phyloP scores from a whole-genome alignment of 2,797 vertebrate species.

The Pteropus rufus region DNA sequence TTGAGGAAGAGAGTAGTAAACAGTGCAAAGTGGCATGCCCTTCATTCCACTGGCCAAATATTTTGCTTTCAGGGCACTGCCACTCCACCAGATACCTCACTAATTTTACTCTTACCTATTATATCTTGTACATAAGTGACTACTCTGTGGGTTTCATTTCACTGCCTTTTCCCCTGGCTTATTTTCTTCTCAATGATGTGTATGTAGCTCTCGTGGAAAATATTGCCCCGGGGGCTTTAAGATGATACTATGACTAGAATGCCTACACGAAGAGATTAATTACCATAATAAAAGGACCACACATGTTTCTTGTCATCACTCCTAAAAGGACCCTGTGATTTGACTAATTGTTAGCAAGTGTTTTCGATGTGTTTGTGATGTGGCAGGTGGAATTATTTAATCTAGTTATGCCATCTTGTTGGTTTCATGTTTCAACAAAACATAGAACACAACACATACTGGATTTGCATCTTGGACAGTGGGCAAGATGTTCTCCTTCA shows the following conservation, averaged over 20 bases:
- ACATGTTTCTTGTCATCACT: not conserved
- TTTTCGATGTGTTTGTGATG: slow-evolving; percentile 77
- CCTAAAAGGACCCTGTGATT: slow-evolving; percentile 64
- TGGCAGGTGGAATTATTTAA: slow-evolving; percentile 81
- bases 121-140: not conserved
- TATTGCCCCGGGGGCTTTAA: not conserved
- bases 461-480: slow-evolving; percentile 78
- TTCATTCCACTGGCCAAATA: not conserved
- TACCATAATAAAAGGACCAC: slow-evolving; percentile 31
- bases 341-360: slow-evolving; percentile 75
- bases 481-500: slow-evolving; percentile 47
- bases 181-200: not conserved
- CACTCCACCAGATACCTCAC: not conserved
- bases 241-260: not conserved
- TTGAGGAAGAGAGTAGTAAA: not conserved
- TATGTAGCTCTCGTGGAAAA: not conserved
- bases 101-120: not conserved
- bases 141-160: not conserved
- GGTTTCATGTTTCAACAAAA: slow-evolving; percentile 79
- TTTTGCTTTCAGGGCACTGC: not conserved
- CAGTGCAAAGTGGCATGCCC: not conserved
- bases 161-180: not conserved
- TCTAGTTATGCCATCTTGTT: slow-evolving; percentile 73
- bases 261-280: not conserved
- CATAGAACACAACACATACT: slow-evolving; percentile 71